Conservation (phyloP, 2,113 vertebrate species). For the Catagonus wagneri region DNA sequence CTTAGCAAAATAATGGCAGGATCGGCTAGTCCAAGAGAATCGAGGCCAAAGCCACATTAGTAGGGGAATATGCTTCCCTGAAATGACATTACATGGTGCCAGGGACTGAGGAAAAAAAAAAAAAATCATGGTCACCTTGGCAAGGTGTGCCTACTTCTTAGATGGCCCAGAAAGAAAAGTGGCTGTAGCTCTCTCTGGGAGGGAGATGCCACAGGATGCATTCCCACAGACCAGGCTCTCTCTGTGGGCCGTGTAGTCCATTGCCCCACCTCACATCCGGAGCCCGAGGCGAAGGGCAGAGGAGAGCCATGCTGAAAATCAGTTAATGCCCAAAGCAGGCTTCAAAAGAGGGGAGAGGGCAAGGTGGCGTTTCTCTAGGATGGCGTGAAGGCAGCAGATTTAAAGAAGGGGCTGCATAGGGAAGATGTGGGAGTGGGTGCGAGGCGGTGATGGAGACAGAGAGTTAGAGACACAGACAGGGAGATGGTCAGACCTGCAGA, state of each 20-base stretch:
- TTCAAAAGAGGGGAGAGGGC: not conserved
- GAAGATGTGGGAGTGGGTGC: not conserved
- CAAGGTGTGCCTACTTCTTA: not conserved
- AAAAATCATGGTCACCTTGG: not conserved
- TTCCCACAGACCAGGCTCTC: not conserved
- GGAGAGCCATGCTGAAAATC: not conserved
- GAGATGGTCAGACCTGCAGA: not conserved
- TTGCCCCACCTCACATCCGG: no score
- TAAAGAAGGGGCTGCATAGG: not conserved
- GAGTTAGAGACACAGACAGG: not conserved
- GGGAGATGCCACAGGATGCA: not conserved
- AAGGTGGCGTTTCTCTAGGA: not conserved
- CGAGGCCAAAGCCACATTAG: not conserved
- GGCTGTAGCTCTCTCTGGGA: not conserved
- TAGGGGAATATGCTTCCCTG: not conserved
- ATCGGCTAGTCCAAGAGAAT: not conserved
- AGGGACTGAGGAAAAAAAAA: not conserved
- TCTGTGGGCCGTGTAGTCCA: not conserved
- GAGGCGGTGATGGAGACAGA: not conserved
- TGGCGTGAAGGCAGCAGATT: not conserved
- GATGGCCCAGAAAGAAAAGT: not conserved
- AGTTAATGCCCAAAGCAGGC: not conserved
- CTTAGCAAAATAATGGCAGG: not conserved
- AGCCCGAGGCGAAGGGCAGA: accelerated
- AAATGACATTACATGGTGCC: not conserved